phyloP scores from a whole-genome alignment of 2,113 vertebrate species.

The Triplophysa rosa region DNA sequence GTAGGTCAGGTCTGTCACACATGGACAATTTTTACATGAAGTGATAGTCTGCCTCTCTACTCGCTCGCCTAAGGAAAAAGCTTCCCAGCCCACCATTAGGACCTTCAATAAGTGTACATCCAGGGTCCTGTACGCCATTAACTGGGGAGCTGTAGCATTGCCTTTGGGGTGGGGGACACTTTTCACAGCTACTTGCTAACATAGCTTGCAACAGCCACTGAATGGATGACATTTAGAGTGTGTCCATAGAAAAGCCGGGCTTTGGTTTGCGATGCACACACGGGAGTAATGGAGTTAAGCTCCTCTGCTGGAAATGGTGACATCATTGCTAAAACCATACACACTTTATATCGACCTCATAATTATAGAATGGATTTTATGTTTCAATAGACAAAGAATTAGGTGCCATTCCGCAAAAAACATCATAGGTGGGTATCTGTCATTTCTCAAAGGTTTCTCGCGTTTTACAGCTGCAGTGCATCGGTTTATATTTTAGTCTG shows the following conservation, averaged over 20 bases:
- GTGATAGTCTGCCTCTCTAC: conserved; percentile 87
- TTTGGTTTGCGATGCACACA: neutral
- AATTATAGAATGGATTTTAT: too few relatives aligned
- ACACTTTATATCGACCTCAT: neutral
- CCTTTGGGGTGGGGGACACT: conserved; percentile 67
- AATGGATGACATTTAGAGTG: conserved; percentile 2
- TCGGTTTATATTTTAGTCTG: neutral
- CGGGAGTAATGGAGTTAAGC: neutral
- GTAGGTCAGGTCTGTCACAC: conserved; percentile 91
- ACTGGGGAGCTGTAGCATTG: conserved; percentile 76
- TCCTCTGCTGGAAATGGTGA: conserved; percentile 1
- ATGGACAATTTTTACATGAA: conserved; percentile 82
- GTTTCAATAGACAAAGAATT: too few relatives aligned
- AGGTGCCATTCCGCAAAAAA: too few relatives aligned
- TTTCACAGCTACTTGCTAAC: conserved; percentile 48
- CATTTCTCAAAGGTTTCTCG: neutral
- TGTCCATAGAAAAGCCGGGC: neutral
- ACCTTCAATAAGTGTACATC: conserved; percentile 82
- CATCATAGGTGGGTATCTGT: too few relatives aligned
- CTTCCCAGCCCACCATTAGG: conserved; percentile 82
- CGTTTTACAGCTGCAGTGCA: neutral
- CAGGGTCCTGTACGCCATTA: conserved; percentile 70
- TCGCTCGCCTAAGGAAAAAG: conserved; percentile 80
- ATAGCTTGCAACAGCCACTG: neutral
- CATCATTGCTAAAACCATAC: neutral